phyloP scores from a whole-genome alignment of 2,113 vertebrate genomes.

The Bubo scandiacus region DNA sequence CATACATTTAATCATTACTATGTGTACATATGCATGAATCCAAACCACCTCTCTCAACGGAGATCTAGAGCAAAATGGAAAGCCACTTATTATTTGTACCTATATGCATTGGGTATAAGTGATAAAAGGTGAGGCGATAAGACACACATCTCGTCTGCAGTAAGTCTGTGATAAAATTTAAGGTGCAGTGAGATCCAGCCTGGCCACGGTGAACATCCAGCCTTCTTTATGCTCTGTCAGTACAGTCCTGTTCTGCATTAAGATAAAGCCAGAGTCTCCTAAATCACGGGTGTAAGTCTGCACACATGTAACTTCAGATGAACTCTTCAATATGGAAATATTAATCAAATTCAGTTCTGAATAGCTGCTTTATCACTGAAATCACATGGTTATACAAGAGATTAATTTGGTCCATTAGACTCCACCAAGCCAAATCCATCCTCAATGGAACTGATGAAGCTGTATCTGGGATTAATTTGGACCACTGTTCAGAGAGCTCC shows the following conservation, averaged over 20 bases:
- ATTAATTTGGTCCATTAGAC: neutral
- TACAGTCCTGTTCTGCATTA: neutral
- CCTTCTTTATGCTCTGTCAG: neutral
- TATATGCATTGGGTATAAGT: neutral
- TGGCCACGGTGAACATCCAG: neutral
- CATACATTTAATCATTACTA: neutral
- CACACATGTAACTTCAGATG: neutral
- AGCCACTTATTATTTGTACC: neutral
- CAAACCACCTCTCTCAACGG: neutral
- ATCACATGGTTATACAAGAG: neutral
- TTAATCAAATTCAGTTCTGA: neutral
- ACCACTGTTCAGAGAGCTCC: neutral
- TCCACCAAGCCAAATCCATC: neutral
- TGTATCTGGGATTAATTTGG: neutral
- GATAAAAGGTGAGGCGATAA: neutral
- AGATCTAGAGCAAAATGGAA: neutral
- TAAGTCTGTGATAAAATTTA: neutral
- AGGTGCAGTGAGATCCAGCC: neutral
- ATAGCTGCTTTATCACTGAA: neutral
- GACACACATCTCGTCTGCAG: neutral
- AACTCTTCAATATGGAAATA: neutral
- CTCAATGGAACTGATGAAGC: neutral
- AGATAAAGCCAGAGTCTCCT: neutral
- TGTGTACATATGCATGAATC: neutral
- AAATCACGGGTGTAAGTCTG: neutral